These are phyloP conservation scores for Trichonephila clavipes DNA, from an alignment of 1,140 invertebrate species.

Conservation along the genomic window DNA sequence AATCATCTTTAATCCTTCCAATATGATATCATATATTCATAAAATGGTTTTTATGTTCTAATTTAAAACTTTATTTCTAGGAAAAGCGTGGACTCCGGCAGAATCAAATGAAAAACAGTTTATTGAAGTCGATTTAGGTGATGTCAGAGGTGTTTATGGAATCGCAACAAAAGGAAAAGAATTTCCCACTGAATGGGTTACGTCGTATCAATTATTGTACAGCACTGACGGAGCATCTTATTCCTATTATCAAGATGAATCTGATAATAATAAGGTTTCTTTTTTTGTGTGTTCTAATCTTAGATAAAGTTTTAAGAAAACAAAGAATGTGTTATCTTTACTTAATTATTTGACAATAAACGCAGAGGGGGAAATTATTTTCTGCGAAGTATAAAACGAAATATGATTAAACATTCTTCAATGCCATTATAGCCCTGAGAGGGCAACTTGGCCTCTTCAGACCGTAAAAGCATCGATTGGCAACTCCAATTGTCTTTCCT, in stretches of 20 bases:
- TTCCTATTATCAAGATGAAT: slow-evolving; percentile 80
- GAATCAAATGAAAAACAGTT: slow-evolving; percentile 84
- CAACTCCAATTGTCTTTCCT: too few species aligned
- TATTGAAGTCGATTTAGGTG: slow-evolving; percentile 86
- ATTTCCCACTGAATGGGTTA: slow-evolving; percentile 86
- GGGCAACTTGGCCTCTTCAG: too few species aligned
- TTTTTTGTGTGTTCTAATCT: neutral
- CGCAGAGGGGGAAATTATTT: too few species aligned
- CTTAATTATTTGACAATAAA: too few species aligned
- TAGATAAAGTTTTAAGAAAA: neutral
- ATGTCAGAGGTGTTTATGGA: slow-evolving; percentile 86
- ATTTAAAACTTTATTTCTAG: neutral
- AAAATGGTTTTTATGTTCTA: too few species aligned
- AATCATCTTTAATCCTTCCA: too few species aligned
- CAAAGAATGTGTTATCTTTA: too few species aligned
- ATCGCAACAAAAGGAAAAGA: slow-evolving; percentile 86
- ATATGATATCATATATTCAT: too few species aligned
- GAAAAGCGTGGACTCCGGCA: slow-evolving; percentile 85
- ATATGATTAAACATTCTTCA: too few species aligned
- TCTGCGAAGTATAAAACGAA: too few species aligned
- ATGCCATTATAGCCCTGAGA: too few species aligned
- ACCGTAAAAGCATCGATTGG: too few species aligned
- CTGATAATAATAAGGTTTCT: slow-evolving; percentile 79
- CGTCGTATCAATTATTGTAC: slow-evolving; percentile 87
- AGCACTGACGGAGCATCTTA: slow-evolving; percentile 85